Conservation (phyloP, 2,888 invertebrate species). For the Halictus ligatus region DNA sequence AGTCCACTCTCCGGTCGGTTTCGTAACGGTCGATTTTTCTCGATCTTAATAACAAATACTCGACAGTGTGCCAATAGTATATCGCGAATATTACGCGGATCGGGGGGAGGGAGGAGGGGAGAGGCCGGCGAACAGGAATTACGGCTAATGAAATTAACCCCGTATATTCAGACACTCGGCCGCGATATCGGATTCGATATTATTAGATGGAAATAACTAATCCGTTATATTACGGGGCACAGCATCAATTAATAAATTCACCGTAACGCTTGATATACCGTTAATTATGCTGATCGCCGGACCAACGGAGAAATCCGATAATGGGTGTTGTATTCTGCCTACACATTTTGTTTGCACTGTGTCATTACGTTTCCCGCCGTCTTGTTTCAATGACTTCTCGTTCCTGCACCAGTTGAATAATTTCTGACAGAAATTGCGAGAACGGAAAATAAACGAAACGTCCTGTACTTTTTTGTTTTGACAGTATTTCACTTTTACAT, state of each 20-base stretch:
- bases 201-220: constrained; percentile 39
- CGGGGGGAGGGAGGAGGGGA: not conserved
- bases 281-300: constrained; percentile 21
- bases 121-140: not conserved
- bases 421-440: not conserved
- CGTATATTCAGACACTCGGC: constrained; percentile 6
- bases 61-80: not conserved
- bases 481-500: not conserved
- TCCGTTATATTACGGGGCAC: constrained; percentile 37
- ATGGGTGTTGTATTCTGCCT: not conserved
- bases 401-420: not conserved
- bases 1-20: constrained; percentile 10
- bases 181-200: not conserved
- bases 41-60: constrained; percentile 32
- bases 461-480: not conserved
- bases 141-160: constrained; percentile 29
- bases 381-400: not conserved
- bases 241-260: constrained; percentile 42
- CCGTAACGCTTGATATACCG: constrained; percentile 40
- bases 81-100: not conserved
- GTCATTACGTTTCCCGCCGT: not conserved
- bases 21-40: constrained; percentile 25
- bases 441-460: not conserved
- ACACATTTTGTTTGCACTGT: not conserved
- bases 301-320: not conserved